Evolutionary conservation across 2,113 vertebrate species (phyloP).

Genomic region (Anser cygnoides): DNA sequence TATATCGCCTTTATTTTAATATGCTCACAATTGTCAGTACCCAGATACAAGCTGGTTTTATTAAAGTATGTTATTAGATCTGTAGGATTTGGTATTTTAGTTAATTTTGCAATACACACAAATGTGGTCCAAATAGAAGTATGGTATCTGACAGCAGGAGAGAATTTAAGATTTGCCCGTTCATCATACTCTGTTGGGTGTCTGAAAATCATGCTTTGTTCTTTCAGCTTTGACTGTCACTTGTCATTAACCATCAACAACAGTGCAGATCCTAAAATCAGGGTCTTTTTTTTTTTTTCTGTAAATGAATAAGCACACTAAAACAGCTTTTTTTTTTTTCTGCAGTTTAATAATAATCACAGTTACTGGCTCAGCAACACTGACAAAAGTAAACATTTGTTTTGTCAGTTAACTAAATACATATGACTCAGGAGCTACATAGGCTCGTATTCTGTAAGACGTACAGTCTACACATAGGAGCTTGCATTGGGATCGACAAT

Average conservation of each 20-base stretch:
- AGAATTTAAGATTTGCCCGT: conserved; percentile 23
- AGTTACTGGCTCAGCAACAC: conserved; percentile 2
- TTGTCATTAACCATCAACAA: conserved; percentile 10
- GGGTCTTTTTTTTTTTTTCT: not conserved
- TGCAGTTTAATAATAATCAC: not conserved
- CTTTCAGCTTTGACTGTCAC: conserved; percentile 17
- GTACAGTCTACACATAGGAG: not conserved
- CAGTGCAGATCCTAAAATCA: not conserved
- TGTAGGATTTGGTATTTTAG: not conserved
- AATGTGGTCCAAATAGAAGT: not conserved
- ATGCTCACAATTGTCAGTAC: not conserved
- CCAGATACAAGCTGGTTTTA: not conserved
- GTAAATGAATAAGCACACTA: not conserved
- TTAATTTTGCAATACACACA: conserved; percentile 1
- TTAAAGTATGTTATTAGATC: not conserved
- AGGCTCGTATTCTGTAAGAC: not conserved
- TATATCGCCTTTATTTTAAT: not conserved
- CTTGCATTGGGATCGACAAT: not conserved
- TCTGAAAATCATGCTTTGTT: conserved; percentile 18
- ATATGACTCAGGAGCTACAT: not conserved
- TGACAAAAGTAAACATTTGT: conserved; percentile 17
- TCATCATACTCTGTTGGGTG: not conserved
- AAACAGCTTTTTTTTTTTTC: not conserved
- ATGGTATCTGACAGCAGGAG: conserved; percentile 30
- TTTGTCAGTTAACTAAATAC: not conserved